phyloP scores from a whole-genome alignment of 2,888 invertebrate genomes.

The Heliconius ethilla region DNA sequence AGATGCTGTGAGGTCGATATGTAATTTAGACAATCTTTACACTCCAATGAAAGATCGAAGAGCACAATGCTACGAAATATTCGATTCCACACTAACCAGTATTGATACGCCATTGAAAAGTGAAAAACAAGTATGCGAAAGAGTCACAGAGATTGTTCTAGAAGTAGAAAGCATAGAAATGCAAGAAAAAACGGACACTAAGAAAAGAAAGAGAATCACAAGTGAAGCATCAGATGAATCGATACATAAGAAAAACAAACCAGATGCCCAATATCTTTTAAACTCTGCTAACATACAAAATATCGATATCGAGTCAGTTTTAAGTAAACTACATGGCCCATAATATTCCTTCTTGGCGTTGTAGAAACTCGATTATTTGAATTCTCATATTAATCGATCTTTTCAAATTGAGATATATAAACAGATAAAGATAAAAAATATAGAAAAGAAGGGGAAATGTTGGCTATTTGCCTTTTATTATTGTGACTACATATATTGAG shows the following conservation, averaged over 20 bases:
- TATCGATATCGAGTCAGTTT: constrained; percentile 76
- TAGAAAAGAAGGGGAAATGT: neutral
- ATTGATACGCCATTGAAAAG: constrained; percentile 73
- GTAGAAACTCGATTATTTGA: neutral
- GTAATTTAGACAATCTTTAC: constrained; percentile 62
- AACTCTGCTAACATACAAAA: constrained; percentile 70
- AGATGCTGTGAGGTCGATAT: constrained; percentile 68
- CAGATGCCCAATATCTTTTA: constrained; percentile 64
- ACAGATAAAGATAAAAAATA: neutral
- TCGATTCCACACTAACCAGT: constrained; percentile 75
- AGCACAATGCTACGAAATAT: constrained; percentile 68
- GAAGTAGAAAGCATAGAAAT: constrained; percentile 60
- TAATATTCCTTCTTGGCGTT: constrained; percentile 47
- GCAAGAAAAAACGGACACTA: constrained; percentile 53
- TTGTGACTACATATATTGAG: neutral
- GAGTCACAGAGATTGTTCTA: constrained; percentile 63
- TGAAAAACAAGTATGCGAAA: constrained; percentile 50
- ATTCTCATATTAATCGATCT: neutral
- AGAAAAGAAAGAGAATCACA: constrained; percentile 66
- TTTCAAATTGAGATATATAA: neutral
- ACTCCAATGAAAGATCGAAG: constrained; percentile 70
- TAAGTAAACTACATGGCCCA: constrained; percentile 75
- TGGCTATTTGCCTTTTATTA: constrained; percentile 7
- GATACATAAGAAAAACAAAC: constrained; percentile 61
- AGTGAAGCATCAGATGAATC: constrained; percentile 61